Evolutionary conservation across 1,140 invertebrate genomes (phyloP).

Genomic region (Cardiocondyla obscurior): DNA sequence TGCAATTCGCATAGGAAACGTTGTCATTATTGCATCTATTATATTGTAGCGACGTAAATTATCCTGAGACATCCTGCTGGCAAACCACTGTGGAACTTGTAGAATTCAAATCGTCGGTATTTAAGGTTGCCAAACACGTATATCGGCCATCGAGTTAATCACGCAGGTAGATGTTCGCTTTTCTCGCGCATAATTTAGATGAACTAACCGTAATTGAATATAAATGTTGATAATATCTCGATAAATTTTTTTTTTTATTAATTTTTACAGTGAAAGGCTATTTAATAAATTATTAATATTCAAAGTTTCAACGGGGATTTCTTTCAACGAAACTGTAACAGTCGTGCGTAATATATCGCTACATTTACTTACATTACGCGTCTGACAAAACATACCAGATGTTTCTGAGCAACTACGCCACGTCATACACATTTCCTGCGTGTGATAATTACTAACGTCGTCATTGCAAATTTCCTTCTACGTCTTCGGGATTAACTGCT

Average conservation of each 20-base stretch:
- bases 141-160: conserved; percentile 6
- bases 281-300: background rate
- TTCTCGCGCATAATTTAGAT: background rate
- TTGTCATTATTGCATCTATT: conserved; percentile 45
- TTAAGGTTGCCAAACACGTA: conserved; percentile 11
- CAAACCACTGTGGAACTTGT: conserved; percentile 16
- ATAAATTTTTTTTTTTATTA: background rate
- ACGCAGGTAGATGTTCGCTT: background rate
- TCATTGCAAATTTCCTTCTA: conserved; percentile 19
- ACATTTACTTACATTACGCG: conserved; percentile 3
- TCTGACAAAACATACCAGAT: conserved; percentile 36
- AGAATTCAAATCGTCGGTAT: conserved; percentile 32
- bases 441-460: conserved; percentile 43
- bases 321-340: background rate
- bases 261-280: background rate
- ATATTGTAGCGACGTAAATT: conserved; percentile 32
- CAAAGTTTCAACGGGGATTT: background rate
- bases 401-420: conserved; percentile 15
- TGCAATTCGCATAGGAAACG: conserved; percentile 10
- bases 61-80: background rate
- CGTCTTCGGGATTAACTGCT: conserved; percentile 5
- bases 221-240: background rate
- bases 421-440: background rate
- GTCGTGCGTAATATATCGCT: background rate
- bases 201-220: background rate